Evolutionary conservation across 2,888 invertebrate genomes (phyloP).

Genomic region (Hypsopygia costalis): DNA sequence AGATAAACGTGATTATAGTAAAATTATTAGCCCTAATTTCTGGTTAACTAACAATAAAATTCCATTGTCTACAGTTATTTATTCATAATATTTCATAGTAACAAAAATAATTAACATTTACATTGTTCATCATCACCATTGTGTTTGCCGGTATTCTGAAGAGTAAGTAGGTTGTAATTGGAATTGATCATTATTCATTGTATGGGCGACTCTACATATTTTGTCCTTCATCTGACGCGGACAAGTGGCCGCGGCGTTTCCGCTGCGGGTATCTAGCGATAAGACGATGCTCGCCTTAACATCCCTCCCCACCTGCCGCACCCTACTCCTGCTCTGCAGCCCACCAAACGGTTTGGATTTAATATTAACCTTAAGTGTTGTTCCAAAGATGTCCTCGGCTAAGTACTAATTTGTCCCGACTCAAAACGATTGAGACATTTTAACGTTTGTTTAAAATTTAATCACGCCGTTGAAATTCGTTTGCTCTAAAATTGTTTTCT

Average conservation of each 20-base stretch:
- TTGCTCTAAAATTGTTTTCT: no score
- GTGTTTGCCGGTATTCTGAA: no score
- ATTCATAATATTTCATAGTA: no score
- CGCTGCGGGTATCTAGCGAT: conserved; percentile 63
- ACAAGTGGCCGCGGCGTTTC: conserved; percentile 68
- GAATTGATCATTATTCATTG: no score
- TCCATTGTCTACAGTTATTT: no score
- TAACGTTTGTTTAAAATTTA: conserved; percentile 14
- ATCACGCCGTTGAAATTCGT: no score
- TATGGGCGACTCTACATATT: conserved; percentile 14
- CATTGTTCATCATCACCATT: no score
- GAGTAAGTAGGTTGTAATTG: no score
- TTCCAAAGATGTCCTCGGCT: conserved; percentile 63
- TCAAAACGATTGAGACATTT: conserved; percentile 56
- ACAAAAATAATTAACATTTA: no score
- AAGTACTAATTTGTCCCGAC: conserved; percentile 74
- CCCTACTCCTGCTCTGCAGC: conserved; percentile 28
- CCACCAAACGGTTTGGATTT: conserved; percentile 68
- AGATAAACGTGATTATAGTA: no score
- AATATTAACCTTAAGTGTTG: conserved; percentile 76
- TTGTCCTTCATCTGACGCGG: conserved; percentile 24
- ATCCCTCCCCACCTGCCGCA: conserved; percentile 17
- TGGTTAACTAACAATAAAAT: no score
- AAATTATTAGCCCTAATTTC: no score
- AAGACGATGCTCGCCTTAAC: conserved; percentile 43